Conservation (phyloP, 2,113 vertebrate genomes). For the Corynorhinus townsendii region DNA sequence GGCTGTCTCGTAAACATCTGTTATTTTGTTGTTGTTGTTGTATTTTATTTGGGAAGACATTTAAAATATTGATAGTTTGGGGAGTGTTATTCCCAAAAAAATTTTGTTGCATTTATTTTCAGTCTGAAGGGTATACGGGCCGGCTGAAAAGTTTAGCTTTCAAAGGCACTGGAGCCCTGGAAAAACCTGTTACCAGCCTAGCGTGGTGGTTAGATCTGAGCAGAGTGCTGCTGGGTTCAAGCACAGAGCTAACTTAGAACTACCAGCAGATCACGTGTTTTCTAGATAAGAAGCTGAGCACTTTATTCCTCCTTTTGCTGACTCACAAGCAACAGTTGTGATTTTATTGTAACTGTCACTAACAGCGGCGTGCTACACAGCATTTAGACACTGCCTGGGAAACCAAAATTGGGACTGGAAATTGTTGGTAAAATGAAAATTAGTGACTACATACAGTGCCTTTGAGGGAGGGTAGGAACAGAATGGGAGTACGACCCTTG, state of each 20-base stretch:
- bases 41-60: background rate
- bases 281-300: background rate
- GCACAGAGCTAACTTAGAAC: background rate
- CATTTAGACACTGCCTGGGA: background rate
- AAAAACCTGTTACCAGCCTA: background rate
- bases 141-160: background rate
- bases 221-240: background rate
- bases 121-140: background rate
- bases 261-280: background rate
- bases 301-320: background rate
- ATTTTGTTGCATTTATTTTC: background rate
- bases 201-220: background rate
- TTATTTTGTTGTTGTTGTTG: background rate
- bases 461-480: background rate
- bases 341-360: background rate
- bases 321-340: background rate
- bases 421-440: background rate
- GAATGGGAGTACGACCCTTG: background rate
- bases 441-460: background rate
- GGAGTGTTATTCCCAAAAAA: background rate
- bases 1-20: background rate
- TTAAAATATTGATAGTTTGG: background rate
- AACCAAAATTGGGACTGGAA: background rate
- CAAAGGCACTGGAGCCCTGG: background rate
- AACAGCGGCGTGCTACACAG: rapidly evolving